Conservation (phyloP, 1,140 invertebrate species). For the Drosophila repleta region DNA sequence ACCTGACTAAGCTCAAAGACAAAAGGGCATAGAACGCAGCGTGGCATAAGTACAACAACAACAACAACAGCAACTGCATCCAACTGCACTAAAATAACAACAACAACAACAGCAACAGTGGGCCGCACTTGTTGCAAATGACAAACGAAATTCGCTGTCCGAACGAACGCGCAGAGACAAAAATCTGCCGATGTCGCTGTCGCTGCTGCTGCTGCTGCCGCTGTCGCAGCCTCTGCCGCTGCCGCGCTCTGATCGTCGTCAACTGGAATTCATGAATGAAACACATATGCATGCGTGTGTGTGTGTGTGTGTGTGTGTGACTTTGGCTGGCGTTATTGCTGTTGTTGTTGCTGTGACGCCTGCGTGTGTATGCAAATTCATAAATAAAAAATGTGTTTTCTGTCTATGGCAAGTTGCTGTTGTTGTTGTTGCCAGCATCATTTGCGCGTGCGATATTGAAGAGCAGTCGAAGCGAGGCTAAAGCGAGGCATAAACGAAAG, state of each 20-base stretch:
- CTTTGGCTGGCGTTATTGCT: slow-evolving; percentile 19
- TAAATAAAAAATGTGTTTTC: slow-evolving; percentile 63
- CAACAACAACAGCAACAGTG: slow-evolving; percentile 41
- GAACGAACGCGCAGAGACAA: slow-evolving; percentile 39
- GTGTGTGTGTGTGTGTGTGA: slow-evolving; percentile 22
- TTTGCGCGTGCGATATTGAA: slow-evolving; percentile 54
- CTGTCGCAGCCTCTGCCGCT: slow-evolving; percentile 9
- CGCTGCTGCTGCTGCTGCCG: slow-evolving; percentile 12
- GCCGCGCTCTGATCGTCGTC: slow-evolving; percentile 42
- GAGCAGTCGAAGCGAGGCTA: slow-evolving; percentile 18
- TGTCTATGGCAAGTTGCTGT: slow-evolving; percentile 36
- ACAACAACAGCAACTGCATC: slow-evolving; percentile 36
- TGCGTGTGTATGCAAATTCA: slow-evolving; percentile 79
- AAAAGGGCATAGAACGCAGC: slow-evolving; percentile 50
- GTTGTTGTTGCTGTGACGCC: slow-evolving; percentile 33
- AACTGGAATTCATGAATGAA: slow-evolving; percentile 81
- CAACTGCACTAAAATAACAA: slow-evolving; percentile 18
- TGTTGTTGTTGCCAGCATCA: slow-evolving; percentile 33
- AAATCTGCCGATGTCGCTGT: slow-evolving; percentile 31
- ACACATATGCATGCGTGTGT: slow-evolving; percentile 61
- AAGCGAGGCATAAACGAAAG: slow-evolving; percentile 6
- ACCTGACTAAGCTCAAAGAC: slow-evolving; percentile 61
- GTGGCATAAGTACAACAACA: slow-evolving; percentile 25
- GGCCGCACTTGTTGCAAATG: slow-evolving; percentile 76
- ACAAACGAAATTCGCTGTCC: slow-evolving; percentile 65